Evolutionary conservation across 1,140 invertebrate genomes (phyloP).

Genomic region (Brachionus plicatilis): DNA sequence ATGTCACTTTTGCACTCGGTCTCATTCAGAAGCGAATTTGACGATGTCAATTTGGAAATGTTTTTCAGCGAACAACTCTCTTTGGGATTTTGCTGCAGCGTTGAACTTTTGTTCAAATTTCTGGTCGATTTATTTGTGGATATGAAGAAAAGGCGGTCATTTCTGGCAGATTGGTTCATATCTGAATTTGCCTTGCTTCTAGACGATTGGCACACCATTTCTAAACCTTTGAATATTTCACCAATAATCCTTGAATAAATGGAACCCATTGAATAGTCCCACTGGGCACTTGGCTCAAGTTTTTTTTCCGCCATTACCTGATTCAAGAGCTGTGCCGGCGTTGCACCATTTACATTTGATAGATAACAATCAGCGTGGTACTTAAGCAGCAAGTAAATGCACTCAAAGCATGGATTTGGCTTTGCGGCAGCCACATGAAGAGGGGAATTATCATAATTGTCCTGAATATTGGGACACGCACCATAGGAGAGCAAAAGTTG

Average conservation of each 20-base stretch:
- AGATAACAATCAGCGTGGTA: not conserved
- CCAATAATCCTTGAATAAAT: not conserved
- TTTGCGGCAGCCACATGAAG: constrained; percentile 23
- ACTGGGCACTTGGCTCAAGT: not conserved
- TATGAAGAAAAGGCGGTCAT: not conserved
- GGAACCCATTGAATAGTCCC: not conserved
- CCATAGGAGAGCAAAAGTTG: not conserved
- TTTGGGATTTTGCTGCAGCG: not conserved
- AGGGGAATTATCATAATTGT: not conserved
- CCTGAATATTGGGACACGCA: constrained; percentile 25
- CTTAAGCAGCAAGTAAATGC: not conserved
- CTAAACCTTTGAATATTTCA: not conserved
- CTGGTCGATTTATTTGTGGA: not conserved
- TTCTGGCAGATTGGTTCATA: not conserved
- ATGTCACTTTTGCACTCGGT: not conserved
- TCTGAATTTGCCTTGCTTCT: not conserved
- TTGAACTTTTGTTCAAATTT: constrained; percentile 12
- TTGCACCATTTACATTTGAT: not conserved
- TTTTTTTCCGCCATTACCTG: not conserved
- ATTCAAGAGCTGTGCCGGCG: not conserved
- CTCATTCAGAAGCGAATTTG: not conserved
- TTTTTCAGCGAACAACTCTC: not conserved
- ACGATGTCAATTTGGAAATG: not conserved
- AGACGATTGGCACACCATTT: not conserved
- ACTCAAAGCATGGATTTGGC: constrained; percentile 8